Evolutionary conservation across 2,888 invertebrate species (phyloP).

Genomic region (Mythimna ferrago): DNA sequence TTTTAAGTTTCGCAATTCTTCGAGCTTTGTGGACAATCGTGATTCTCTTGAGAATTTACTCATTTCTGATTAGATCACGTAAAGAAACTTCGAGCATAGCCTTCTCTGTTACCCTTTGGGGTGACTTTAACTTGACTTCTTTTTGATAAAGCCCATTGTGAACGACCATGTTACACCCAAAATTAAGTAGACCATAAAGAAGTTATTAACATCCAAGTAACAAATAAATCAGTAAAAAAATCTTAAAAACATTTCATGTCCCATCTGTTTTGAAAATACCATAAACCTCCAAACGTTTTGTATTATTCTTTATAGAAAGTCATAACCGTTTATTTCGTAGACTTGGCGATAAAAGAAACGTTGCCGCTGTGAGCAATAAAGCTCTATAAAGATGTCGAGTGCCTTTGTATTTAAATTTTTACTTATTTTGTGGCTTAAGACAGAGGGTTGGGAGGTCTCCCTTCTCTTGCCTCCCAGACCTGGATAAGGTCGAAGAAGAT

Average conservation of each 20-base stretch:
- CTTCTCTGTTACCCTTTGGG: no score
- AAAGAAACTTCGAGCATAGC: no score
- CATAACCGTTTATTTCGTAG: conserved; percentile 44
- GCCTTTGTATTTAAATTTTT: conserved; percentile 24
- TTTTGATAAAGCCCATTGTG: no score
- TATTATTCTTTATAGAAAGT: conserved; percentile 31
- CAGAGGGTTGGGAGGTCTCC: no score
- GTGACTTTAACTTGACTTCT: no score
- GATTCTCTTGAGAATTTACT: no score
- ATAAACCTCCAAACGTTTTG: conserved; percentile 37
- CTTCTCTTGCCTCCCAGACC: no score
- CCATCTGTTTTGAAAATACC: conserved; percentile 10
- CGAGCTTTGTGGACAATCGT: no score
- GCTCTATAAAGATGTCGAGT: conserved; percentile 18
- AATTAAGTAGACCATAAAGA: background rate
- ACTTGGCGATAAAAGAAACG: conserved; percentile 31
- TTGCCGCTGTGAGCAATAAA: conserved; percentile 31
- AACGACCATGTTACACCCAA: no score
- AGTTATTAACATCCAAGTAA: background rate
- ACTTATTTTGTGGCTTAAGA: conserved; percentile 1
- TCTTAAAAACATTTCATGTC: conserved; percentile 3
- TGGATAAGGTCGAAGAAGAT: no score
- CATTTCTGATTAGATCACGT: no score
- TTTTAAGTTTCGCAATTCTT: no score
- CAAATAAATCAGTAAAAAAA: background rate